Percentiles rank a stretch among this genome's conserved stretches.
Evolutionary conservation across 2,797 vertebrate species (phyloP).

Genomic region (Mormyrops attenuatus): DNA sequence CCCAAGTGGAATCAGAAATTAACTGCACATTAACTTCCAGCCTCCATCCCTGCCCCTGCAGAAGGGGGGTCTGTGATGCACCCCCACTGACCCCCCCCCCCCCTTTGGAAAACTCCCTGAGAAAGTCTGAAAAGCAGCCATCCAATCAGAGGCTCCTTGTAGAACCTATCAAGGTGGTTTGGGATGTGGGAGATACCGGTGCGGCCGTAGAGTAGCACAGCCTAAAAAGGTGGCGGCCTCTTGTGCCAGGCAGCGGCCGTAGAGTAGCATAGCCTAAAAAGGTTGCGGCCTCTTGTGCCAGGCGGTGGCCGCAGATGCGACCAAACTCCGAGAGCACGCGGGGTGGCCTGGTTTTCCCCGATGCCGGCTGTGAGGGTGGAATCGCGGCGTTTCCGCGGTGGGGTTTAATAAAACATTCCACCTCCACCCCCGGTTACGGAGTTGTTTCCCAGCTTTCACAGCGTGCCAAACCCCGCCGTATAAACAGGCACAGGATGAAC

Average conservation of each 20-base stretch:
- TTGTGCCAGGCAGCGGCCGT: background rate
- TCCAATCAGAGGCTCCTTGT: background rate
- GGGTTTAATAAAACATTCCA: background rate
- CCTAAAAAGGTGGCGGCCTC: background rate
- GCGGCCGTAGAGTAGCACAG: background rate
- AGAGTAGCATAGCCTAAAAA: background rate
- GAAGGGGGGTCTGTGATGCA: background rate
- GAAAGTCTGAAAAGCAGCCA: background rate
- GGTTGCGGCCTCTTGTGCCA: background rate
- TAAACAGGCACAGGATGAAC: background rate
- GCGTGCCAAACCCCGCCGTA: background rate
- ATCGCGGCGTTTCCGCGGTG: background rate
- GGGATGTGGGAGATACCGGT: background rate
- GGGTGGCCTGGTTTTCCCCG: background rate
- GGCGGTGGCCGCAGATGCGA: background rate
- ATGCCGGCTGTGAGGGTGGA: background rate
- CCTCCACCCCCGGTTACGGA: background rate
- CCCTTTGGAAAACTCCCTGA: background rate
- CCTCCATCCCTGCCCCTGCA: background rate
- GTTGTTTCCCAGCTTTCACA: background rate
- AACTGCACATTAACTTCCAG: conserved; percentile 27
- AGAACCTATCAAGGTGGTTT: background rate
- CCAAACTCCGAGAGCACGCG: background rate
- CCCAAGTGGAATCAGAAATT: conserved; percentile 40
- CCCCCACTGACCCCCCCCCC: background rate